These are phyloP conservation scores for Rallus limicola DNA, from an alignment of 2,113 vertebrate genomes.

Conservation along the genomic window DNA sequence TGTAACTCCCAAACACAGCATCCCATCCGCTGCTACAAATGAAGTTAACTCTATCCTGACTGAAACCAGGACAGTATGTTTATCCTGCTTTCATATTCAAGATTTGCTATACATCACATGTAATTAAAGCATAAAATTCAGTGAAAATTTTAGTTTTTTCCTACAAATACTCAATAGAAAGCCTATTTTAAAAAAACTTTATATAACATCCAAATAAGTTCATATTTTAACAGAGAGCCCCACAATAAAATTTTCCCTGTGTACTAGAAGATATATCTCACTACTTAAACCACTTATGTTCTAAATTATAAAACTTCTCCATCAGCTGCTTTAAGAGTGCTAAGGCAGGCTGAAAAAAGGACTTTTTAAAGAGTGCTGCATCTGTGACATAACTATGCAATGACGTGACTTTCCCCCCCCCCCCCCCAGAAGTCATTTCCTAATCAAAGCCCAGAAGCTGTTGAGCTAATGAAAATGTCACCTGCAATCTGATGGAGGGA, in stretches of 20 bases:
- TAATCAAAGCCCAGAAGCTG: slow-evolving; percentile 28
- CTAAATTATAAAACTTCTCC: not conserved
- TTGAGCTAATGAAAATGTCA: slow-evolving; percentile 48
- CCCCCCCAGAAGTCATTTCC: not conserved
- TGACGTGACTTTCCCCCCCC: no score
- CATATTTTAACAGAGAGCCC: not conserved
- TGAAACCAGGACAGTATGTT: no score
- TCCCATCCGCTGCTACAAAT: no score
- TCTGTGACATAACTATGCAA: not conserved
- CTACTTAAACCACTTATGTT: not conserved
- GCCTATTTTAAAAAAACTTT: not conserved
- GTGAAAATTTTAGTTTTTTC: not conserved
- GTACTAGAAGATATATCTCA: not conserved
- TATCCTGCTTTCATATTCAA: not conserved
- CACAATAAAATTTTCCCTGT: not conserved
- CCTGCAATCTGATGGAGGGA: not conserved
- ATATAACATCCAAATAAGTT: not conserved
- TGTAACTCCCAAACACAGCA: no score
- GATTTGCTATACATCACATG: not conserved
- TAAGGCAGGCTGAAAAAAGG: not conserved
- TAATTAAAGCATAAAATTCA: not conserved
- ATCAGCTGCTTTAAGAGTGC: not conserved
- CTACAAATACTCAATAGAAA: no score
- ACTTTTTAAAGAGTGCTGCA: not conserved
- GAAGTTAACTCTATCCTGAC: no score